Evolutionary conservation across 1,140 invertebrate genomes (phyloP).

Genomic region (Conopomorpha cramerella): DNA sequence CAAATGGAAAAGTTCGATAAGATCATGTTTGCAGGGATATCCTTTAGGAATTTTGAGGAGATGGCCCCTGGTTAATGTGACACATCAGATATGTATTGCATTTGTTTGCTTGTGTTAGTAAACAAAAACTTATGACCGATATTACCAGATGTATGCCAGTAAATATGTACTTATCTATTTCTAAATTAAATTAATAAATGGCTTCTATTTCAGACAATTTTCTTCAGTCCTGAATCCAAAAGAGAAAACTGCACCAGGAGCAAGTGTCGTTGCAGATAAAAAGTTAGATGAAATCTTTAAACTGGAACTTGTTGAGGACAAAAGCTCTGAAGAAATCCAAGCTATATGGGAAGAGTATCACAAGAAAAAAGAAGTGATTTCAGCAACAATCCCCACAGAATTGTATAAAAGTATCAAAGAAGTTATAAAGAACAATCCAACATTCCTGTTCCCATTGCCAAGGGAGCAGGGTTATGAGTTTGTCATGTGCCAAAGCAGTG

Average conservation of each 20-base stretch:
- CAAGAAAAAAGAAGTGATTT: constrained; percentile 74
- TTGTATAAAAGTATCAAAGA: constrained; percentile 65
- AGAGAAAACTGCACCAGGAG: constrained; percentile 22
- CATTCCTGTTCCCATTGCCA: constrained; percentile 83
- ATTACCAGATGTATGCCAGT: constrained; percentile 2
- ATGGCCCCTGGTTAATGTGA: neutral
- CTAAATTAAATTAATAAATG: neutral
- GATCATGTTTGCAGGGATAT: neutral
- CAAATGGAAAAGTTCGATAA: no score
- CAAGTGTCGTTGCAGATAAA: constrained; percentile 47
- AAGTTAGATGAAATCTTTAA: constrained; percentile 78
- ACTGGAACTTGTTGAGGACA: constrained; percentile 74
- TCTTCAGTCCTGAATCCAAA: constrained; percentile 64
- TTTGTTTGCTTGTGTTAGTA: constrained; percentile 3
- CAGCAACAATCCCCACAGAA: constrained; percentile 68
- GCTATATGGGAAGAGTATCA: constrained; percentile 84
- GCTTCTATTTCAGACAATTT: constrained; percentile 41
- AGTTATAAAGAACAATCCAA: constrained; percentile 64
- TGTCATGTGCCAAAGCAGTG: constrained; percentile 77
- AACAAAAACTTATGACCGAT: no score
- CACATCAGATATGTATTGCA: neutral
- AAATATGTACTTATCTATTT: neutral
- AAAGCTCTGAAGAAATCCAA: constrained; percentile 74
- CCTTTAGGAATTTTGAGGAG: neutral
- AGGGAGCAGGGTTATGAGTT: constrained; percentile 87